Base-by-base conservation (phyloP, 2,113 vertebrate species). In the Aphelocoma coerulescens region DNA sequence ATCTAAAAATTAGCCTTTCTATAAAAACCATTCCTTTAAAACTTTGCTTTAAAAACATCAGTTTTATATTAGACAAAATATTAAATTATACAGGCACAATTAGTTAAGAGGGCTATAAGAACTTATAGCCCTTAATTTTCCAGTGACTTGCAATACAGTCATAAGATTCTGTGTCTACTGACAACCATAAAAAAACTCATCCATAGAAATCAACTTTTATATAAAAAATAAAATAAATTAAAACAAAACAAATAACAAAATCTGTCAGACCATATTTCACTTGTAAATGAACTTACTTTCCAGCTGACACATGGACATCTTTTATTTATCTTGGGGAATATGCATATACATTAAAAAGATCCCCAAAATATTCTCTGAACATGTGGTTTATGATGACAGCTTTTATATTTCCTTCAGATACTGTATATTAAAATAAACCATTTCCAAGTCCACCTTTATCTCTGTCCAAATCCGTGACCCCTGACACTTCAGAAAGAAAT, bases 1-100 rank as follows among this genome's bases (percentile, higher is more conserved):
- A 95, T 95, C 95, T 97, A 98, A 97, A 96, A 97, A 97, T 71
- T 76, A 94, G 57, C 72, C 88, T 97, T 93, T 74, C 92, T 95
- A 96, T 91, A 96, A 96, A 97, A 97, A 86, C 81, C 79, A 91
- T 77, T 94, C 86, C 63, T 95, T 93, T 91, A 97, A 92, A 96
- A 95, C 52, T 93, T 80, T 78, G 51, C 37, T 91, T 93, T 95
- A 97, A 97, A 95, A 97, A 94, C 57, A 79, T 62, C 55, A 92
- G 12, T 51, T 90, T 91, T 92, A 89, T 85, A 86, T 91, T 95
- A 97, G 76, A 93, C 69, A 96, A 96, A 96, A 88, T 97, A 97
- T 66, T 89, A 96, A 94, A 93, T 95, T 93, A 95, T 49, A 82
- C 63, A 97, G 96, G 95, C 96, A 97, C 96, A 71, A 75, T 88